phyloP scores from a whole-genome alignment of 2,888 invertebrate species.

The Mythimna pallens region DNA sequence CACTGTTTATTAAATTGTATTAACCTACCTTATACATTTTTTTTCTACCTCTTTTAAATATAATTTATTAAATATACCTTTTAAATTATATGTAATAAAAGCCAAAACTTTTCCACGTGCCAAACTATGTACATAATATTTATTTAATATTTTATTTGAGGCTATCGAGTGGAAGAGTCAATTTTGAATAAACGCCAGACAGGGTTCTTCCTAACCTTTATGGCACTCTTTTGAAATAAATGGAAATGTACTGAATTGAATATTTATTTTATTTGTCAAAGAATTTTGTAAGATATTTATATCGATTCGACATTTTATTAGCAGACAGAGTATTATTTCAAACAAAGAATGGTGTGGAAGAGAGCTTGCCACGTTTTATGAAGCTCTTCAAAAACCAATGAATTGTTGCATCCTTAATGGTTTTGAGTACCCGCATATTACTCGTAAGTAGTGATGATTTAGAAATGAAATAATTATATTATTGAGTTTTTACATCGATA shows the following conservation, averaged over 20 bases:
- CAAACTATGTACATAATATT: slow-evolving; percentile 46
- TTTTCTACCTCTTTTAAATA: neutral
- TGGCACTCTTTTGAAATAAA: slow-evolving; percentile 32
- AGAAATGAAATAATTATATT: slow-evolving; percentile 24
- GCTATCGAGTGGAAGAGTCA: slow-evolving; percentile 41
- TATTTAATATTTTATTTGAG: slow-evolving; percentile 10
- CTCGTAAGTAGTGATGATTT: slow-evolving; percentile 41
- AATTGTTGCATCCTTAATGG: neutral
- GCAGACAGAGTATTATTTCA: neutral
- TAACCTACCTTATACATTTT: neutral
- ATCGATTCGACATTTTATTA: slow-evolving; percentile 22
- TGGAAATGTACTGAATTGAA: slow-evolving; percentile 15
- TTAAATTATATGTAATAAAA: neutral
- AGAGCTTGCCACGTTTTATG: neutral
- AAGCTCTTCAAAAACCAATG: slow-evolving; percentile 5
- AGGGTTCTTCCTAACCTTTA: slow-evolving; percentile 30
- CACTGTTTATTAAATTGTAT: slow-evolving; percentile 19
- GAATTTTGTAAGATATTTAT: slow-evolving; percentile 33
- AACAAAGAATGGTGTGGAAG: neutral
- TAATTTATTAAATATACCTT: slow-evolving; percentile 1
- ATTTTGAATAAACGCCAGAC: slow-evolving; percentile 42
- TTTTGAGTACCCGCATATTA: slow-evolving; percentile 52
- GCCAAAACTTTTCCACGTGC: slow-evolving; percentile 54
- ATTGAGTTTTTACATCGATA: slow-evolving; percentile 28
- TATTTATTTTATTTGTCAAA: slow-evolving; percentile 19